Conservation (phyloP, 2,888 invertebrate genomes). For the Scelioninae gen. 1 region DNA sequence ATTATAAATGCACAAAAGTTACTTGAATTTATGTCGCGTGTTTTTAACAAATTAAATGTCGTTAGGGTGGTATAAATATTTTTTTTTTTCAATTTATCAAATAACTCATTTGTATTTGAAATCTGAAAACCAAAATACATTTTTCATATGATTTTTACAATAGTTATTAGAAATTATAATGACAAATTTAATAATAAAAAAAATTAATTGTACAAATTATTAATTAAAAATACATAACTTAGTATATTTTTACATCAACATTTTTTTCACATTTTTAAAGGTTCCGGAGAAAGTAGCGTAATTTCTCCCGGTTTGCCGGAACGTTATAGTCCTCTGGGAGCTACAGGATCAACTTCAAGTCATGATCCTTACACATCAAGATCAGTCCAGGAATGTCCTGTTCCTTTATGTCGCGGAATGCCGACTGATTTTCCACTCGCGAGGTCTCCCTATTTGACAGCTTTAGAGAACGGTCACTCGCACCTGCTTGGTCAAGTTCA, state of each 20-base stretch:
- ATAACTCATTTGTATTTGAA: too few relatives aligned
- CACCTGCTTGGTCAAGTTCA: conserved; percentile 79
- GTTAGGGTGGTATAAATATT: too few relatives aligned
- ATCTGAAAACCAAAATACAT: too few relatives aligned
- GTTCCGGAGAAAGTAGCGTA: conserved; percentile 83
- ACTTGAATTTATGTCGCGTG: background rate
- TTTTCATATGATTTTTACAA: too few relatives aligned
- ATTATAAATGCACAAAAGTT: conserved; percentile 23
- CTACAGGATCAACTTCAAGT: conserved; percentile 80
- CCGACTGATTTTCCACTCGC: conserved; percentile 81
- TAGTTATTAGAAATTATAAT: too few relatives aligned
- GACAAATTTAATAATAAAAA: too few relatives aligned
- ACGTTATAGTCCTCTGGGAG: conserved; percentile 82
- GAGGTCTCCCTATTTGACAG: conserved; percentile 82
- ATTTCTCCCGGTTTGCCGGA: conserved; percentile 83
- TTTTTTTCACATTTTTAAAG: conserved; percentile 66
- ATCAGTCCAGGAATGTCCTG: conserved; percentile 82
- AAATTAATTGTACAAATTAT: too few relatives aligned
- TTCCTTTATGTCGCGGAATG: conserved; percentile 82
- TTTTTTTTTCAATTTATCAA: too few relatives aligned
- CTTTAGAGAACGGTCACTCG: conserved; percentile 82
- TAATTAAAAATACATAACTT: too few relatives aligned
- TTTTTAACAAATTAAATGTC: background rate
- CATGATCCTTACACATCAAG: conserved; percentile 82
- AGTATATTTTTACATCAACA: too few relatives aligned